Evolutionary conservation across 2,888 invertebrate genomes (phyloP).

Genomic region (Monochamus alternatus): DNA sequence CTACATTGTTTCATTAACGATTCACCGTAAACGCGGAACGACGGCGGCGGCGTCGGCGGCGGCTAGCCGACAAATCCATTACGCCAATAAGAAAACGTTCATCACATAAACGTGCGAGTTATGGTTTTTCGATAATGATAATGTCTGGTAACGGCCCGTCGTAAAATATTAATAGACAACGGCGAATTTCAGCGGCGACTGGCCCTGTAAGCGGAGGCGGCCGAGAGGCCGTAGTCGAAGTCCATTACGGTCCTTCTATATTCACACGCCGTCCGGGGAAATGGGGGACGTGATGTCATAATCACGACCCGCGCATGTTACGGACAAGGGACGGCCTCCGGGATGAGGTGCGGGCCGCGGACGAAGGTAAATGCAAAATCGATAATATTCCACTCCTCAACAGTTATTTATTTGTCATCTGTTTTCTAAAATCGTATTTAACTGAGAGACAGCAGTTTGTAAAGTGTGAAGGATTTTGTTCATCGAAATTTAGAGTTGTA

Average conservation of each 20-base stretch:
- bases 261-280: conserved; percentile 48
- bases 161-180: conserved; percentile 44
- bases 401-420: no score
- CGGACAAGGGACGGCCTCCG: conserved; percentile 23
- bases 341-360: conserved; percentile 6
- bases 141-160: conserved; percentile 30
- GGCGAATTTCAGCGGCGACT: conserved; percentile 25
- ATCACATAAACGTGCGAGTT: conserved; percentile 18
- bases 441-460: no score
- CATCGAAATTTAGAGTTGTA: no score
- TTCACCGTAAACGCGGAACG: neutral
- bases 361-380: neutral
- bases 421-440: no score
- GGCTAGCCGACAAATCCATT: neutral
- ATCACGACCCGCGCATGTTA: conserved; percentile 37
- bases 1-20: neutral
- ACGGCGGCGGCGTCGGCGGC: no score
- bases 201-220: conserved; percentile 1
- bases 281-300: conserved; percentile 51
- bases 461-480: no score
- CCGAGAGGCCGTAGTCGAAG: neutral
- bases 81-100: conserved; percentile 12
- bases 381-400: no score
- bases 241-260: conserved; percentile 38
- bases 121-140: conserved; percentile 46